These are phyloP conservation scores for Pseudolycoriella hygida DNA, from an alignment of 2,888 invertebrate genomes.

Conservation along the genomic window DNA sequence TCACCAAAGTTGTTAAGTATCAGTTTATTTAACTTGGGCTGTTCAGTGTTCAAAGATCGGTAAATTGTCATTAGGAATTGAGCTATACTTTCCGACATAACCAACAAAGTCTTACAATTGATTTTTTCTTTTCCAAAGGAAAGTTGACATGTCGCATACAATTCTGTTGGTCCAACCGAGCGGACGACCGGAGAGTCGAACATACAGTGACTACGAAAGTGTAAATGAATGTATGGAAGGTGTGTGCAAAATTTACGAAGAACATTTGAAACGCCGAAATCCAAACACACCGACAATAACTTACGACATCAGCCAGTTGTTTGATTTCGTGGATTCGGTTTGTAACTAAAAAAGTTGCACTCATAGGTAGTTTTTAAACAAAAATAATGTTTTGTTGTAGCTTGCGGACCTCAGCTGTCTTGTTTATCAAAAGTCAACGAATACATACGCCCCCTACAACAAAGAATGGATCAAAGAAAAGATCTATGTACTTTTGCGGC, in stretches of 20 bases:
- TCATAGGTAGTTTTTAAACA: neutral
- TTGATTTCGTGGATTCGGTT: constrained; percentile 92
- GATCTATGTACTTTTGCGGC: constrained; percentile 83
- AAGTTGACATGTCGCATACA: constrained; percentile 60
- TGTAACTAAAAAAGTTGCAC: neutral
- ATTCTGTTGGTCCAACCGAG: constrained; percentile 92
- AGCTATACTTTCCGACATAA: too few relatives aligned
- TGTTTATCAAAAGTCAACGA: constrained; percentile 88
- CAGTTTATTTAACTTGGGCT: too few relatives aligned
- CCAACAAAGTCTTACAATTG: neutral
- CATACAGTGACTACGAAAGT: constrained; percentile 96
- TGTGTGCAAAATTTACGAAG: constrained; percentile 98
- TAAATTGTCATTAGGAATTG: too few relatives aligned
- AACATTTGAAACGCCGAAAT: constrained; percentile 87
- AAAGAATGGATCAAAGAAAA: constrained; percentile 99
- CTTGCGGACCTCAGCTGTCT: constrained; percentile 88
- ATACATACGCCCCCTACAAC: constrained; percentile 94
- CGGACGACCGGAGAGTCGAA: constrained; percentile 82
- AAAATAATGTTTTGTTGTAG: constrained; percentile 18
- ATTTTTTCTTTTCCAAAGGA: neutral
- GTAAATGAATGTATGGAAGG: constrained; percentile 98
- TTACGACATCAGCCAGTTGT: constrained; percentile 94
- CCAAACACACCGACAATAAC: constrained; percentile 94
- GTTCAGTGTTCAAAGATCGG: too few relatives aligned
- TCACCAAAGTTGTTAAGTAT: too few relatives aligned